phyloP scores from a whole-genome alignment of 1,140 invertebrate genomes.

The Cyphomyrmex costatus region DNA sequence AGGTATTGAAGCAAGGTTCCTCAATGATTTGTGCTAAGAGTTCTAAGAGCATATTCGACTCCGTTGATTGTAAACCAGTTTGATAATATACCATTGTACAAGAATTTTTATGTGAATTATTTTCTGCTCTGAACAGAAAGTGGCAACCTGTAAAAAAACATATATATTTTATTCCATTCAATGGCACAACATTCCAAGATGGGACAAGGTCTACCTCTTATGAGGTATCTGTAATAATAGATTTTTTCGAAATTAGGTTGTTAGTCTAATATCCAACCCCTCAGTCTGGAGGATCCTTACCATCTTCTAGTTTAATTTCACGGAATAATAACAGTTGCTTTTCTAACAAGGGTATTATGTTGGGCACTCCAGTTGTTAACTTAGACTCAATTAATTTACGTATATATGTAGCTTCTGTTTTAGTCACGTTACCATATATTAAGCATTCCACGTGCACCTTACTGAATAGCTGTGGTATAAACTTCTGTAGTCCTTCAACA shows the following conservation, averaged over 20 bases:
- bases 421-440: constrained; percentile 94
- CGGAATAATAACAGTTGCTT: constrained; percentile 93
- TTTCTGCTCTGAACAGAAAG: constrained; percentile 91
- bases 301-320: constrained; percentile 94
- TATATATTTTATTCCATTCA: no score
- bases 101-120: constrained; percentile 95
- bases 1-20: constrained; percentile 96
- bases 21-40: constrained; percentile 95
- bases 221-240: no score
- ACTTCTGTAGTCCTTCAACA: constrained; percentile 91
- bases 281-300: no score
- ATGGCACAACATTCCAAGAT: no score
- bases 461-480: constrained; percentile 92
- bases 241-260: no score
- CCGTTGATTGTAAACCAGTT: constrained; percentile 93
- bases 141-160: constrained; percentile 90
- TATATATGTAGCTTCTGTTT: constrained; percentile 89
- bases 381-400: constrained; percentile 91
- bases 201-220: no score
- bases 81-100: constrained; percentile 96
- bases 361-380: constrained; percentile 85
- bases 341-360: constrained; percentile 91
- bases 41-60: constrained; percentile 94
- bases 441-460: constrained; percentile 94
- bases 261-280: no score